These are phyloP conservation scores for Tetragonisca angustula DNA, from an alignment of 2,888 invertebrate species.

Conservation along the genomic window DNA sequence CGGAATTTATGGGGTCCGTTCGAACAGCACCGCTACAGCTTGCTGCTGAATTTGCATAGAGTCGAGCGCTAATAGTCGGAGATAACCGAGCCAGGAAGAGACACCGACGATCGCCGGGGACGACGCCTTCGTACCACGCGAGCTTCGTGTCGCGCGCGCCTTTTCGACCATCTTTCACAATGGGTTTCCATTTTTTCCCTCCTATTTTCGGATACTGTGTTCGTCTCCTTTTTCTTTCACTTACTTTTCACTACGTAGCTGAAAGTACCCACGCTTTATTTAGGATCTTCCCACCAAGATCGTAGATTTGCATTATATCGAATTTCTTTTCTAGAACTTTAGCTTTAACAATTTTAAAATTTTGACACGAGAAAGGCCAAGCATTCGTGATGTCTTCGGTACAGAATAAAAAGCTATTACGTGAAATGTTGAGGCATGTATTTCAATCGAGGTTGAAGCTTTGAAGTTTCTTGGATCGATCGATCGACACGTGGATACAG, in stretches of 20 bases:
- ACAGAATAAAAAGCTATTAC: neutral
- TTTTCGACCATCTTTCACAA: slow-evolving; percentile 19
- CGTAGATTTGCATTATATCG: no score
- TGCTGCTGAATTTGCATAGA: slow-evolving; percentile 80
- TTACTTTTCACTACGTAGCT: no score
- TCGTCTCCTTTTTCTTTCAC: neutral
- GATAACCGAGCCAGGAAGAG: slow-evolving; percentile 75
- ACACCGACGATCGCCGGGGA: slow-evolving; percentile 66
- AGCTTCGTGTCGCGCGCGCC: slow-evolving; percentile 27
- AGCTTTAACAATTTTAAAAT: neutral
- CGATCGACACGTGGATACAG: neutral
- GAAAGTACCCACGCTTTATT: no score
- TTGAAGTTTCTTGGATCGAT: neutral
- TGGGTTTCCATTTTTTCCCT: neutral
- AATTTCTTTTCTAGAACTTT: no score
- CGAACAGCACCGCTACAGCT: slow-evolving; percentile 72
- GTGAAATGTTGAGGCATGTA: neutral
- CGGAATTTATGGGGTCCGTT: slow-evolving; percentile 79
- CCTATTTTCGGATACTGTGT: neutral
- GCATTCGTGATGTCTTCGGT: neutral
- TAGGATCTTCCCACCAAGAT: no score
- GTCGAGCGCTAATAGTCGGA: slow-evolving; percentile 79
- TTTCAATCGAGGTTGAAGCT: neutral
- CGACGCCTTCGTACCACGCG: slow-evolving; percentile 66
- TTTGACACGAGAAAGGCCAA: neutral